Evolutionary conservation across 2,888 invertebrate species (phyloP).

Genomic region (Xestia sexstrigata): DNA sequence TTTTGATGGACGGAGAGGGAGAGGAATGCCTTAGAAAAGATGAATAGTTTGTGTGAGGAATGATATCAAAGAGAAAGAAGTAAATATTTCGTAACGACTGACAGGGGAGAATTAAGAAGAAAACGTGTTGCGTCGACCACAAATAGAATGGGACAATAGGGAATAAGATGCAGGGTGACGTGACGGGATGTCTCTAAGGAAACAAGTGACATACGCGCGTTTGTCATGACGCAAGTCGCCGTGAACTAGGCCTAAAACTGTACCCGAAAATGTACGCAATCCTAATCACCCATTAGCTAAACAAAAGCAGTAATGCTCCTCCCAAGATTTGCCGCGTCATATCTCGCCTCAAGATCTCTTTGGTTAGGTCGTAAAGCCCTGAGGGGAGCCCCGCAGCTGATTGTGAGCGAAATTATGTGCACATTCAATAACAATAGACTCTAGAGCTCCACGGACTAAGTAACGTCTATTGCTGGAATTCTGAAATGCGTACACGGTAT

Average conservation of each 20-base stretch:
- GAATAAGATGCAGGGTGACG: background rate
- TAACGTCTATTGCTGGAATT: slow-evolving; percentile 64
- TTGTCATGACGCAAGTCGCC: background rate
- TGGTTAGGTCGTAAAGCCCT: slow-evolving; percentile 41
- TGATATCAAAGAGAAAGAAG: no score
- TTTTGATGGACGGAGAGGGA: no score
- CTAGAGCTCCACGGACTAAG: slow-evolving; percentile 56
- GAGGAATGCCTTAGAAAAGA: no score
- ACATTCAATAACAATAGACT: slow-evolving; percentile 71
- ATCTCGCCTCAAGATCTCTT: slow-evolving; percentile 56
- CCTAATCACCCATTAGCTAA: slow-evolving; percentile 52
- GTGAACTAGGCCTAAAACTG: background rate
- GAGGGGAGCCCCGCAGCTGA: slow-evolving; percentile 42
- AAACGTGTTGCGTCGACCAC: no score
- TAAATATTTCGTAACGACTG: no score
- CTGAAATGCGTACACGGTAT: slow-evolving; percentile 50
- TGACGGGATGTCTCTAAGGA: background rate
- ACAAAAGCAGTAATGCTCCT: slow-evolving; percentile 55
- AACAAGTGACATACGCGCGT: background rate
- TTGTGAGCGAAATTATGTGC: slow-evolving; percentile 66
- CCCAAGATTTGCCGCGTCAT: slow-evolving; percentile 58
- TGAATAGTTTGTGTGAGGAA: no score
- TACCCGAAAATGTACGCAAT: slow-evolving; percentile 21
- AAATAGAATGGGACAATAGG: no score
- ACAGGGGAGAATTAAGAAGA: no score